phyloP scores from a whole-genome alignment of 2,797 vertebrate species.

The Trachops cirrhosus region DNA sequence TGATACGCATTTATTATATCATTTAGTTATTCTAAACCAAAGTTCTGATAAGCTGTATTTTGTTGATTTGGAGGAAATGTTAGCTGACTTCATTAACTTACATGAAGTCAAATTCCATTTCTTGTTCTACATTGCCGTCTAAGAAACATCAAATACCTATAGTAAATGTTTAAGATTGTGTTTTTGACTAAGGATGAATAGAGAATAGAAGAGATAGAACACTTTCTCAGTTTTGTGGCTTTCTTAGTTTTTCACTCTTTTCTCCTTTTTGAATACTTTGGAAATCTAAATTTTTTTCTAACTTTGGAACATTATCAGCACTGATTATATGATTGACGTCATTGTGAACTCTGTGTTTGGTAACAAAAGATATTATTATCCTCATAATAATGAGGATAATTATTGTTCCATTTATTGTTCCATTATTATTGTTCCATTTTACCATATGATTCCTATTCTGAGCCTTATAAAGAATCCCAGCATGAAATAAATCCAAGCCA shows the following conservation, averaged over 20 bases:
- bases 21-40: not conserved
- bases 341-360: not conserved
- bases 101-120: not conserved
- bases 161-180: not conserved
- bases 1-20: not conserved
- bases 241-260: not conserved
- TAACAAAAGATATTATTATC: not conserved
- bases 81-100: not conserved
- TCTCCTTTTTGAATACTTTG: not conserved
- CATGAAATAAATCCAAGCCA: constrained; percentile 6
- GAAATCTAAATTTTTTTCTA: not conserved
- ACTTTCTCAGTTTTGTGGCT: not conserved
- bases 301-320: not conserved
- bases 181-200: not conserved
- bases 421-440: too few species aligned
- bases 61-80: not conserved
- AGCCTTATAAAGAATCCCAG: not conserved
- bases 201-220: not conserved
- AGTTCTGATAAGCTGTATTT: constrained; percentile 14
- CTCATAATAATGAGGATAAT: too few species aligned
- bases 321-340: not conserved
- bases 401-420: too few species aligned
- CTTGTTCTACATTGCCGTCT: not conserved
- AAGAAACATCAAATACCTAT: not conserved
- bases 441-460: not conserved